Base-by-base conservation (phyloP, 2,113 vertebrate genomes). In the Phaethornis superciliosus region DNA sequence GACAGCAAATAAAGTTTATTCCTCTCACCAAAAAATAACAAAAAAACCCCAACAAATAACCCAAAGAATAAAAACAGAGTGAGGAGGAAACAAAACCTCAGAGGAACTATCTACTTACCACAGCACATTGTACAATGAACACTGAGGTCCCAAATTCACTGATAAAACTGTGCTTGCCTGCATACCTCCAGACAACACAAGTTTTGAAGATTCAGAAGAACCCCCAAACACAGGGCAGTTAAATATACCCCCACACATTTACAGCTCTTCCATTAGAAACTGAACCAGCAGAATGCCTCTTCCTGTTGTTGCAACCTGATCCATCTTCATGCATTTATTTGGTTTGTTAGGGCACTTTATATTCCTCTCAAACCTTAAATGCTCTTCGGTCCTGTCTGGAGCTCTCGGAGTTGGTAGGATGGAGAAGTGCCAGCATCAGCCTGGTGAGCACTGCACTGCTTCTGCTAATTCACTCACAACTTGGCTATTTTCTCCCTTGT, bases 301-400 rank as follows among this genome's bases (percentile, higher is more conserved):
- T 60, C 30, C n/a, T 15, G 17, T 27, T n/a, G 7, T 4, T 7
- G 24, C 22, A 24, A 12, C 22, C 28, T 0, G 0, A 9, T 35
- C 11, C 24, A 30, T 9, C 64, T 40, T 64, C 47, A 1, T 0
- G 7, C 27, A 7, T 4, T 15, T 28, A 7, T 28, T 26, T 8
- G 12, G 5, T 6, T 8, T 40, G 33, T 11, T 23, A 7, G 27
- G 56, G 33, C 19, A 18, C 40, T 49, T 8, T 30, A 21, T 0
- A 7, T 33, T 7, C 28, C 47, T 46, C 33, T 77, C 44, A 63
- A 47, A 37, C 44, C 27, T 14, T 7, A 10, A 68, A 15, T 3
- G 8, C 32, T 30, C 13, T 12, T 3, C 44, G 42, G 11, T 11
- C 32, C 3, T 0, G 4, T 23, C 24, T 33, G 2, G 52, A 44